phyloP scores from a whole-genome alignment of 2,797 vertebrate genomes.

The Cottoperca gobio region DNA sequence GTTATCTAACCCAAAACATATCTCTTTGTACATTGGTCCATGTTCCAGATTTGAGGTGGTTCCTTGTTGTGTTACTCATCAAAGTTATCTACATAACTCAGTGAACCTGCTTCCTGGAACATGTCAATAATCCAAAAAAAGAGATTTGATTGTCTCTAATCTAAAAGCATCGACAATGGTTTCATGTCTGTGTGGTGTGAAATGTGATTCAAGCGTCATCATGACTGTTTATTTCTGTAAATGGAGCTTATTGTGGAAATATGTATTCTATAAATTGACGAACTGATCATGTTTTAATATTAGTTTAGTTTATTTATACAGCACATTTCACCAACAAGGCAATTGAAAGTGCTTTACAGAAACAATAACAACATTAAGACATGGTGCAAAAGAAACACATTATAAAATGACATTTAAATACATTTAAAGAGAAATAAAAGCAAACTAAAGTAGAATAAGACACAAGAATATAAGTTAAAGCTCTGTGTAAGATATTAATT shows the following conservation, averaged over 20 bases:
- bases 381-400: too few relatives aligned
- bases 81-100: not conserved
- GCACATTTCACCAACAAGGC: too few relatives aligned
- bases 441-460: too few relatives aligned
- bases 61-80: not conserved
- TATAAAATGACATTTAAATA: too few relatives aligned
- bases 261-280: not conserved
- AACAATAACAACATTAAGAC: too few relatives aligned
- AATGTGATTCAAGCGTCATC: not conserved
- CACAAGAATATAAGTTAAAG: too few relatives aligned
- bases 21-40: not conserved
- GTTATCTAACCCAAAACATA: slow-evolving; percentile 16
- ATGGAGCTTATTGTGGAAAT: not conserved
- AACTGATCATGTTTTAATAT: slow-evolving; percentile 8
- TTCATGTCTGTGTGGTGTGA: not conserved
- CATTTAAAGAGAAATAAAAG: too few relatives aligned
- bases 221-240: not conserved
- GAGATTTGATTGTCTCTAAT: slow-evolving; percentile 3
- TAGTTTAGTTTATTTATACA: too few relatives aligned
- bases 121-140: not conserved
- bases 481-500: too few relatives aligned
- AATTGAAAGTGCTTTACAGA: too few relatives aligned
- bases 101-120: slow-evolving; percentile 25
- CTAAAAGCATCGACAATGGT: not conserved
- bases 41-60: not conserved